Evolutionary conservation across 2,113 vertebrate genomes (phyloP).

Genomic region (Gila orcuttii): DNA sequence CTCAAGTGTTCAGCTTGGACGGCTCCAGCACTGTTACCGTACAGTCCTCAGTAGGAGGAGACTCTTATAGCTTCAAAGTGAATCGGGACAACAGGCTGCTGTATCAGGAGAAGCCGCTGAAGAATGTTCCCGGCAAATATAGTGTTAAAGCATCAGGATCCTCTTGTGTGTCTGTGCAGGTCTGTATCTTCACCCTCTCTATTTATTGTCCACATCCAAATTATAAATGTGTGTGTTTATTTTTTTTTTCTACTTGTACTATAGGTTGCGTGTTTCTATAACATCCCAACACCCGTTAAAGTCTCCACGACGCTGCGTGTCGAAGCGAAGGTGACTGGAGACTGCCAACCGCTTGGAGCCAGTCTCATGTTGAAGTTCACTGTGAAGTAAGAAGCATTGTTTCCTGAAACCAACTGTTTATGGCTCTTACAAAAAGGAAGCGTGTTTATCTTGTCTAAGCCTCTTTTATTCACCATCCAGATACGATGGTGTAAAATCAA

Average conservation of each 20-base stretch:
- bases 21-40: too few species aligned
- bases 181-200: too few species aligned
- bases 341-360: conserved; percentile 19
- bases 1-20: too few species aligned
- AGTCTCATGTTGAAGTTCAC: neutral
- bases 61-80: too few species aligned
- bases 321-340: neutral
- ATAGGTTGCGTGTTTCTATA: conserved; percentile 66
- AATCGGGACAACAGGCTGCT: too few species aligned
- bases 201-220: neutral
- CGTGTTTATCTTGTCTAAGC: too few species aligned
- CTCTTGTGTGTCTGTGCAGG: too few species aligned
- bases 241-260: too few species aligned
- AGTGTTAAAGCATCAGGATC: neutral
- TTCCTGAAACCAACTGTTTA: neutral
- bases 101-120: conserved; percentile 60
- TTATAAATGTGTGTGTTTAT: too few species aligned
- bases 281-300: conserved; percentile 64
- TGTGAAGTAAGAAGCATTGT: neutral
- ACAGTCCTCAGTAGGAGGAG: too few species aligned
- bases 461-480: neutral
- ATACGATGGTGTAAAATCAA: neutral
- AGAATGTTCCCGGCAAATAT: conserved; percentile 72
- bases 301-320: conserved; percentile 39
- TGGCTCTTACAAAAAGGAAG: too few species aligned